Percentiles rank a stretch among this genome's conserved stretches.
phyloP scores from a whole-genome alignment of 1,140 invertebrate species.

The Drosophila novamexicana region DNA sequence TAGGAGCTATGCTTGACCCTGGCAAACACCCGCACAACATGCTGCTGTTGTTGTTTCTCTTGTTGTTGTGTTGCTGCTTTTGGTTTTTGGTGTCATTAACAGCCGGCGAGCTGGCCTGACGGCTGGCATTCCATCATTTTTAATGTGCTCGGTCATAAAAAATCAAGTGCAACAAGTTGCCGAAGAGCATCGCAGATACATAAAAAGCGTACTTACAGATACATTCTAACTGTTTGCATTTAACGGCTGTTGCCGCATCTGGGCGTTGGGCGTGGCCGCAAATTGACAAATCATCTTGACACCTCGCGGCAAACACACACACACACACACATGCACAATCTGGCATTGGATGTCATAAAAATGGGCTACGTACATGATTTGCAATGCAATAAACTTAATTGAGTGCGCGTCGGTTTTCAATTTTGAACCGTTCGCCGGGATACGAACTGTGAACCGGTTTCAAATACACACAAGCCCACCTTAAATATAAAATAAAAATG shows the following conservation, averaged over 20 bases:
- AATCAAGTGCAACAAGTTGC: slow-evolving; percentile 77
- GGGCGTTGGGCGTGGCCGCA: slow-evolving; percentile 54
- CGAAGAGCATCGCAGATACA: slow-evolving; percentile 16
- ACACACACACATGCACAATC: slow-evolving; percentile 10
- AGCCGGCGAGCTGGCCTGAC: slow-evolving; percentile 28
- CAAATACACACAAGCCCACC: slow-evolving; percentile 1
- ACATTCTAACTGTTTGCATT: slow-evolving; percentile 68
- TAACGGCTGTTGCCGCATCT: slow-evolving; percentile 30
- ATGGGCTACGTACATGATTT: slow-evolving; percentile 81
- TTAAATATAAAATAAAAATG: slow-evolving; percentile 29
- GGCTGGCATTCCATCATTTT: slow-evolving; percentile 74
- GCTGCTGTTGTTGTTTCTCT: background rate
- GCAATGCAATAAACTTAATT: slow-evolving; percentile 82
- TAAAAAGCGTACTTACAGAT: slow-evolving; percentile 27
- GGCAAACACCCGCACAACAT: slow-evolving; percentile 41
- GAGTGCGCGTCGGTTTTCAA: slow-evolving; percentile 81
- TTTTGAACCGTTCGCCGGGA: slow-evolving; percentile 62
- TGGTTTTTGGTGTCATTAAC: slow-evolving; percentile 36
- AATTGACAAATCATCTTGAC: slow-evolving; percentile 80
- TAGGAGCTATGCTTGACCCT: slow-evolving; percentile 15
- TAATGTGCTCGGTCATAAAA: slow-evolving; percentile 49
- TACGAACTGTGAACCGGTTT: slow-evolving; percentile 22
- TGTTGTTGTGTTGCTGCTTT: slow-evolving; percentile 9
- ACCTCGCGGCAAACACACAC: slow-evolving; percentile 43
- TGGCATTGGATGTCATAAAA: slow-evolving; percentile 68